Percentiles rank a stretch among this genome's conserved stretches.
These are phyloP conservation scores for Sympetrum striolatum DNA, from an alignment of 2,888 invertebrate genomes.

Conservation along the genomic window DNA sequence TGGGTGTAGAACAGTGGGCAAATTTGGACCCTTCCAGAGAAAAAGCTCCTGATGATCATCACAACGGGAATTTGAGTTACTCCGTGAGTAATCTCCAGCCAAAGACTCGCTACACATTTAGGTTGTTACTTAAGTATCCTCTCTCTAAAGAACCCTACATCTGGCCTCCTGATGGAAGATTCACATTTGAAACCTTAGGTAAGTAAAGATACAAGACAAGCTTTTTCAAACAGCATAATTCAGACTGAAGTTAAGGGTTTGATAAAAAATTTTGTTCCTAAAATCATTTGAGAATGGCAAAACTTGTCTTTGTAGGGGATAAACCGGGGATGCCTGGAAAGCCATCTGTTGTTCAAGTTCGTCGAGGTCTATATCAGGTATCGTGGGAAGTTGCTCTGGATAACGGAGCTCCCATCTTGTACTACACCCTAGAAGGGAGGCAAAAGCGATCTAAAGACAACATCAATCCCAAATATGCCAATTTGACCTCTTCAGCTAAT, in stretches of 20 bases:
- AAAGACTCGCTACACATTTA: conserved; percentile 79
- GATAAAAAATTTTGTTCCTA: no score
- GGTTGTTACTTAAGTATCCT: conserved; percentile 69
- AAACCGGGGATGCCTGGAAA: conserved; percentile 80
- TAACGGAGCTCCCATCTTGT: conserved; percentile 76
- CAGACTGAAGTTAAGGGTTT: neutral
- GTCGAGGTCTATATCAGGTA: conserved; percentile 76
- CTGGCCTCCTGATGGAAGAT: conserved; percentile 76
- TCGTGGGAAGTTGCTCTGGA: conserved; percentile 81
- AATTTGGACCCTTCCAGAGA: neutral
- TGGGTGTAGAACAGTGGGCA: conserved; percentile 16
- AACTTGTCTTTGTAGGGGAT: conserved; percentile 64
- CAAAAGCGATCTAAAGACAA: neutral
- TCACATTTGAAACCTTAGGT: conserved; percentile 80
- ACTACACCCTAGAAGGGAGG: conserved; percentile 78
- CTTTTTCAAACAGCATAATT: neutral
- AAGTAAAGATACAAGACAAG: conserved; percentile 52
- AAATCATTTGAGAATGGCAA: no score
- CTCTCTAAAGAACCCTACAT: conserved; percentile 66
- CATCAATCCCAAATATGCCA: neutral
- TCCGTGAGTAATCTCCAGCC: conserved; percentile 67
- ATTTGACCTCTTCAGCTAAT: conserved; percentile 16
- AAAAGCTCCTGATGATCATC: neutral
- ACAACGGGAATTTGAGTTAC: conserved; percentile 46
- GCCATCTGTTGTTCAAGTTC: conserved; percentile 76